phyloP scores from a whole-genome alignment of 2,888 invertebrate species.

The Luperina nickerlii region DNA sequence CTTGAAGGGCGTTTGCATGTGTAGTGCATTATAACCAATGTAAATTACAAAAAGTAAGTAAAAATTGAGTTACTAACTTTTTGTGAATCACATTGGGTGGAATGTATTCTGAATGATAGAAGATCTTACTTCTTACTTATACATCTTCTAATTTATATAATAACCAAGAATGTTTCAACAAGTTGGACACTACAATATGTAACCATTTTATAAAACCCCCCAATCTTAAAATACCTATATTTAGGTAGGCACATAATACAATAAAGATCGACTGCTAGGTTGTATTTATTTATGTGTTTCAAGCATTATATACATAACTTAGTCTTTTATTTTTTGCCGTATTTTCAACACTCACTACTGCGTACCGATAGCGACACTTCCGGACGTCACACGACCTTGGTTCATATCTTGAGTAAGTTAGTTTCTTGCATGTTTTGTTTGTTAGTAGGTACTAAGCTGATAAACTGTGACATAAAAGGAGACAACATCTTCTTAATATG shows the following conservation, averaged over 20 bases:
- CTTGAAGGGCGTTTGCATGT: neutral
- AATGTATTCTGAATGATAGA: too few species aligned
- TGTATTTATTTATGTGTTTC: neutral
- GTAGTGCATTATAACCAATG: neutral
- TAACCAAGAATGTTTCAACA: too few species aligned
- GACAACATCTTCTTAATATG: neutral
- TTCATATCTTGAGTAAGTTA: conserved; percentile 51
- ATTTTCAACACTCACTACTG: conserved; percentile 11
- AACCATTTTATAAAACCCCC: too few species aligned
- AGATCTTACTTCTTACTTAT: too few species aligned
- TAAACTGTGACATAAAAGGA: conserved; percentile 44
- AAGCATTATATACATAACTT: neutral
- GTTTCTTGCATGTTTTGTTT: conserved; percentile 31
- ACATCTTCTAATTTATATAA: too few species aligned
- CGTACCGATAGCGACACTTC: conserved; percentile 49
- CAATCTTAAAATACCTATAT: too few species aligned
- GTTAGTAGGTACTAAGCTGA: neutral
- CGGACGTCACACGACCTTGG: conserved; percentile 62
- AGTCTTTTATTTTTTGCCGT: neutral
- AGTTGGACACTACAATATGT: too few species aligned
- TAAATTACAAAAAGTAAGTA: neutral
- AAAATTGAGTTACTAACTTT: neutral
- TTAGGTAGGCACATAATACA: too few species aligned
- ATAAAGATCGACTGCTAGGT: neutral
- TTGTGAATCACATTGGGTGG: too few species aligned